Conservation (phyloP, 2,888 invertebrate genomes). For the Chelonus formosanus region DNA sequence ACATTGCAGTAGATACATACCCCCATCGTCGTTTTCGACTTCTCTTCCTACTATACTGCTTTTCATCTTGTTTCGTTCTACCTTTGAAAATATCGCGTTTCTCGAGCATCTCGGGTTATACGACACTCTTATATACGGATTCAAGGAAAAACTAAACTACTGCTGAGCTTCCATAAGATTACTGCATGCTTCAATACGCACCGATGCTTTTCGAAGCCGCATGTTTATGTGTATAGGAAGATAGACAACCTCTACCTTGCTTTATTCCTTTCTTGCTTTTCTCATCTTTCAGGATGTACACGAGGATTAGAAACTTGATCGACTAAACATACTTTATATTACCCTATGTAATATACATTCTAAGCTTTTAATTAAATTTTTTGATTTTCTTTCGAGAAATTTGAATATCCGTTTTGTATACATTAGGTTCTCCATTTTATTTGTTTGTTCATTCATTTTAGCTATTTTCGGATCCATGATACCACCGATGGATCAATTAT, state of each 20-base stretch:
- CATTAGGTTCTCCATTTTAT: no score
- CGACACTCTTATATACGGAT: conserved; percentile 14
- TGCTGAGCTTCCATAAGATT: conserved; percentile 25
- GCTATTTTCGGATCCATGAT: no score
- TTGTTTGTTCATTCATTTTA: no score
- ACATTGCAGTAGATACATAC: background rate
- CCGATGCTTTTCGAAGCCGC: conserved; percentile 27
- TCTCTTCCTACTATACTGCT: background rate
- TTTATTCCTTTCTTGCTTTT: conserved; percentile 2
- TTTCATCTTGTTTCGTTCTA: background rate
- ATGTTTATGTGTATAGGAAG: conserved; percentile 11
- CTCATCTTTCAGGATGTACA: conserved; percentile 26
- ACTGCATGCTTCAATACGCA: conserved; percentile 27
- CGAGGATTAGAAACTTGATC: conserved; percentile 32
- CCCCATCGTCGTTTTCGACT: background rate
- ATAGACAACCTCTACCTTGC: background rate
- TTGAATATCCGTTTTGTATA: no score
- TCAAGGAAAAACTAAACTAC: conserved; percentile 17
- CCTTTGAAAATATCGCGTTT: conserved; percentile 25
- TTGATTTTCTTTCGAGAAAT: no score
- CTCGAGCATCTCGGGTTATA: conserved; percentile 18
- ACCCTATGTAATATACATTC: conserved; percentile 2
- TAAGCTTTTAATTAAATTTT: conserved; percentile 6
- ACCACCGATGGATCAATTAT: no score
- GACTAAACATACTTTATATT: background rate